Evolutionary conservation across 2,113 vertebrate genomes (phyloP).

Genomic region (Enhydra lutris): DNA sequence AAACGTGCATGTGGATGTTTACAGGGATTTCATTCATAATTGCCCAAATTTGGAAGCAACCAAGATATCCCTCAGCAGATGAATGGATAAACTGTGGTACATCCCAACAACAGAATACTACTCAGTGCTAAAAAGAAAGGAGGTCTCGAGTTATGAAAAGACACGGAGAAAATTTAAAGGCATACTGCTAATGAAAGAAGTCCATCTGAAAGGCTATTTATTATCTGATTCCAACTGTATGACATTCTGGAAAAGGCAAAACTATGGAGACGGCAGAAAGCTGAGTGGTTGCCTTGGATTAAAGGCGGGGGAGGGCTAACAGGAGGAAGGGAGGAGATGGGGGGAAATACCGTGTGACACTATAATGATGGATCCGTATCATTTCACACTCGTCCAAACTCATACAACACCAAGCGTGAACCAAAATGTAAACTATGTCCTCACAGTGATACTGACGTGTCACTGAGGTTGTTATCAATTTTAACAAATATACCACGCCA

Average conservation of each 20-base stretch:
- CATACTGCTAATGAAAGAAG: background rate
- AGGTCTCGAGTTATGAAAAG: background rate
- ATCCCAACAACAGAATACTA: background rate
- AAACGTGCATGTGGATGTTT: background rate
- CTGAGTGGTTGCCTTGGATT: background rate
- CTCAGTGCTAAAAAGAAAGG: background rate
- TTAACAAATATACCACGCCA: background rate
- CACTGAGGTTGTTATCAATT: background rate
- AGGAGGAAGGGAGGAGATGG: background rate
- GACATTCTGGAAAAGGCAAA: background rate
- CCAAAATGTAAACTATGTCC: background rate
- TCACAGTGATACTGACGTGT: background rate
- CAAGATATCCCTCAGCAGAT: background rate
- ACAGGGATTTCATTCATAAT: background rate
- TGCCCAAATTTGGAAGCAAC: background rate
- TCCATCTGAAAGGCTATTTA: background rate
- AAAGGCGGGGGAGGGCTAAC: too few species aligned
- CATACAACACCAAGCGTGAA: background rate
- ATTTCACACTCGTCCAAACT: background rate
- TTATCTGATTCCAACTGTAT: background rate
- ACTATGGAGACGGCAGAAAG: background rate
- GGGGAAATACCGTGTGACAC: background rate
- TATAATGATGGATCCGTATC: too few species aligned
- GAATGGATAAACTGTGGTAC: background rate
- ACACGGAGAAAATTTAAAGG: background rate